Base-by-base conservation (phyloP, 2,888 invertebrate genomes). In the Phania funesta region DNA sequence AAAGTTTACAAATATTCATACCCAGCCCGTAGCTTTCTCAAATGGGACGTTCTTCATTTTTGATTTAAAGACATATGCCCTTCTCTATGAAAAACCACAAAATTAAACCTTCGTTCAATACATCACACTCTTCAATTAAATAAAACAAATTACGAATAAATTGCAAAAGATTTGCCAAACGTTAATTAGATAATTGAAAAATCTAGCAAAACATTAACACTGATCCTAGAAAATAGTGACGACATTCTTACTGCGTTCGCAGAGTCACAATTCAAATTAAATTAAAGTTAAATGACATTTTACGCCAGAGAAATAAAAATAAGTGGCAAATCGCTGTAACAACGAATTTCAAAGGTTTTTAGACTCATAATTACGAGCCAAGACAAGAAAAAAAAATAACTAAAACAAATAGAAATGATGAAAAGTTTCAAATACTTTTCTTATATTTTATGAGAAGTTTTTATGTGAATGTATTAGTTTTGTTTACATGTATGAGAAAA, bases 251-350 rank as follows among this genome's bases (percentile, higher is more conserved):
- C n/a, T n/a, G n/a, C n/a, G n/a, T n/a, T n/a, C 11, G 32, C 0
- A 0, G 7, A 41, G 5, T 13, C n/a, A 75, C 41, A 2, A 20
- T 41, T 38, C 9, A 56, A 50, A 65, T 56, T 22, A 73, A 77
- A 67, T 46, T 56, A 48, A 77, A 74, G 73, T 74, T 77, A 82
- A 77, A 77, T 77, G 73, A 73, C 77, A 73, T 68, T 81, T 81
- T 48, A 64, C 44, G 54, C 50, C 68, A 44, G 73, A 77, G 38
- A 67, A 32, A 56, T 20, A 65, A 22, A 71, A 64, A 50, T 78
- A 78, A 58, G 38, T 64, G 64, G 20, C 35, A 62, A 54, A 29
- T 24, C n/a, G 26, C 35, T 75, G 48, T n/a, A 26, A 50, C 48
- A 41, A 65, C 32, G 9, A 44, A 6, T 62, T 22, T 41, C n/a